These are phyloP conservation scores for Otis tarda DNA, from an alignment of 2,113 vertebrate species.

Conservation along the genomic window DNA sequence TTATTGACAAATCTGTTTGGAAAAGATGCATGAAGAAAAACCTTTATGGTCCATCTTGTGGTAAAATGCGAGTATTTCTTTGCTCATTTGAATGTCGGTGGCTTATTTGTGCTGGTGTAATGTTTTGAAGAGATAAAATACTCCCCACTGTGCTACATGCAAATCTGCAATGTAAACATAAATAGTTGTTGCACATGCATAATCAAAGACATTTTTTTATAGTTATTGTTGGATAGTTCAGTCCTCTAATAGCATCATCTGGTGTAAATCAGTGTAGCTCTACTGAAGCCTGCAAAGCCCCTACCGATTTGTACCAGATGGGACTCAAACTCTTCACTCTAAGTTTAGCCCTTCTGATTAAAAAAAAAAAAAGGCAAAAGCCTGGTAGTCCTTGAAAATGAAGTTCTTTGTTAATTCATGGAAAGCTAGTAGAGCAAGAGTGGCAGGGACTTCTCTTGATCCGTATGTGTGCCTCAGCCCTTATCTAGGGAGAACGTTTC, in stretches of 20 bases:
- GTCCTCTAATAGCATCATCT: slow-evolving; percentile 49
- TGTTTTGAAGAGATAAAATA: slow-evolving; percentile 72
- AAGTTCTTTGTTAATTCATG: slow-evolving; percentile 22
- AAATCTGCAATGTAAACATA: slow-evolving; percentile 59
- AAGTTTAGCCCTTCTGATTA: not conserved
- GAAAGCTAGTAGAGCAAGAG: not conserved
- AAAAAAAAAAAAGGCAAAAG: not conserved
- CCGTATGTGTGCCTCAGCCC: not conserved
- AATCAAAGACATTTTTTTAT: slow-evolving; percentile 52
- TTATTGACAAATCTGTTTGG: slow-evolving; percentile 47
- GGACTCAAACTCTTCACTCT: slow-evolving; percentile 33
- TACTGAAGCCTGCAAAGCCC: slow-evolving; percentile 42
- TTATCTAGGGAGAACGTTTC: not conserved
- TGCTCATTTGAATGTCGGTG: slow-evolving; percentile 65
- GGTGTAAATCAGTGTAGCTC: slow-evolving; percentile 35
- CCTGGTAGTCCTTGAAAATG: not conserved
- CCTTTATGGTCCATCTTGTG: slow-evolving; percentile 62
- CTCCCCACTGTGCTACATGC: slow-evolving; percentile 66
- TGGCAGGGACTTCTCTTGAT: not conserved
- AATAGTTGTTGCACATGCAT: slow-evolving; percentile 34
- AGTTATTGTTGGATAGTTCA: slow-evolving; percentile 32
- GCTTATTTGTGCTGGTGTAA: slow-evolving; percentile 66
- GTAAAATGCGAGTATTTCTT: slow-evolving; percentile 24
- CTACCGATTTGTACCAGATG: slow-evolving; percentile 48
- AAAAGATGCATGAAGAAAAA: not conserved